Conservation (phyloP, 2,888 invertebrate genomes). For the Hypena proboscidalis region DNA sequence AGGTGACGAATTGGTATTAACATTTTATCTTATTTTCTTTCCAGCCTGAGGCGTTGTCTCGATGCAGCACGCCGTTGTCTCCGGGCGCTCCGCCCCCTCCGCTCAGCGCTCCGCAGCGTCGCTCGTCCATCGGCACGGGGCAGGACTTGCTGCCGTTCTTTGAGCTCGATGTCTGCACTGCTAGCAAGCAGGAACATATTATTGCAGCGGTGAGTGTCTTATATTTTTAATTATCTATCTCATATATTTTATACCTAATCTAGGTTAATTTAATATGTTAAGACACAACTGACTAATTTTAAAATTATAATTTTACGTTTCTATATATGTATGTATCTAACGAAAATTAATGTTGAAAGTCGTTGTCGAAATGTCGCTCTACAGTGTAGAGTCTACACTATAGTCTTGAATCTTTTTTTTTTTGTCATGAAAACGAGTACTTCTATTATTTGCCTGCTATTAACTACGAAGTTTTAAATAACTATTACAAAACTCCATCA, state of each 20-base stretch:
- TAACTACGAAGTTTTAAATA: too few species aligned
- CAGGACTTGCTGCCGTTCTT: constrained; percentile 90
- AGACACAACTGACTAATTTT: too few species aligned
- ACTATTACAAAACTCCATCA: too few species aligned
- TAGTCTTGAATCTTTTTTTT: too few species aligned
- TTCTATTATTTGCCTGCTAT: too few species aligned
- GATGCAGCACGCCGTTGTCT: constrained; percentile 93
- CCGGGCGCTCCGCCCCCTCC: constrained; percentile 83
- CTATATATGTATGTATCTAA: too few species aligned
- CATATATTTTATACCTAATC: too few species aligned
- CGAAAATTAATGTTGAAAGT: not conserved
- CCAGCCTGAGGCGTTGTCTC: constrained; percentile 93
- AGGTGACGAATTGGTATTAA: not conserved
- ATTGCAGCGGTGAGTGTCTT: constrained; percentile 89
- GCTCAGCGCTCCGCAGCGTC: constrained; percentile 66
- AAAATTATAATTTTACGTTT: too few species aligned
- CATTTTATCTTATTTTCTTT: not conserved
- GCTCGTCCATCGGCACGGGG: constrained; percentile 61
- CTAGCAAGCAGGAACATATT: constrained; percentile 94
- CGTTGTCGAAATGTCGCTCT: too few species aligned
- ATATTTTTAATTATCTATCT: not conserved
- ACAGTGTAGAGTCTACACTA: too few species aligned
- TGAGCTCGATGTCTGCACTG: constrained; percentile 94
- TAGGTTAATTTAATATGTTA: too few species aligned
- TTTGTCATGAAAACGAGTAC: too few species aligned